Conservation (phyloP, 2,113 vertebrate species). For the Elgaria multicarinata region DNA sequence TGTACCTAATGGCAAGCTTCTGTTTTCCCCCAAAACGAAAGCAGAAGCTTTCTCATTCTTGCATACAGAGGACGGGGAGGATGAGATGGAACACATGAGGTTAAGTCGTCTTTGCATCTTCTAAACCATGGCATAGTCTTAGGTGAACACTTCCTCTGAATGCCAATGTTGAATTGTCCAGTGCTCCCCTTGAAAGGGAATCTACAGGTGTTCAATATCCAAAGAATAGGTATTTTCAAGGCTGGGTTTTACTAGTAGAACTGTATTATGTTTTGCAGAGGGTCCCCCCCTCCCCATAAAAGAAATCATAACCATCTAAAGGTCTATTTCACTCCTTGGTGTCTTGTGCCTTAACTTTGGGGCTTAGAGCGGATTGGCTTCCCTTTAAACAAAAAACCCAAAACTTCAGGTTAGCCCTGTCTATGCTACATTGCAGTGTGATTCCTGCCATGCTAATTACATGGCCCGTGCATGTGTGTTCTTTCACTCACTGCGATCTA, state of each 20-base stretch:
- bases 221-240: neutral
- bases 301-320: neutral
- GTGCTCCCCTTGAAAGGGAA: neutral
- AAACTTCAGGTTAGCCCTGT: neutral
- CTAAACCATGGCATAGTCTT: neutral
- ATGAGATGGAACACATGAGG: neutral
- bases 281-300: neutral
- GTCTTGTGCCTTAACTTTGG: neutral
- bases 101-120: neutral
- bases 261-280: neutral
- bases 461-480: neutral
- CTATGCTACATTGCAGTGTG: neutral
- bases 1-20: neutral
- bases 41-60: neutral
- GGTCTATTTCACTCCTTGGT: too few relatives aligned
- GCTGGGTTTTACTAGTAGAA: neutral
- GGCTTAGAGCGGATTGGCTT: neutral
- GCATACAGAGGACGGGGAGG: neutral
- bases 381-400: neutral
- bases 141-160: neutral
- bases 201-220: neutral
- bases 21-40: neutral
- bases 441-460: neutral
- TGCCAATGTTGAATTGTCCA: neutral
- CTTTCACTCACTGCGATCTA: neutral